Percentiles rank a stretch among this genome's conserved stretches.
Conservation (phyloP, 2,888 invertebrate genomes). For the Lycophotia porphyrea region DNA sequence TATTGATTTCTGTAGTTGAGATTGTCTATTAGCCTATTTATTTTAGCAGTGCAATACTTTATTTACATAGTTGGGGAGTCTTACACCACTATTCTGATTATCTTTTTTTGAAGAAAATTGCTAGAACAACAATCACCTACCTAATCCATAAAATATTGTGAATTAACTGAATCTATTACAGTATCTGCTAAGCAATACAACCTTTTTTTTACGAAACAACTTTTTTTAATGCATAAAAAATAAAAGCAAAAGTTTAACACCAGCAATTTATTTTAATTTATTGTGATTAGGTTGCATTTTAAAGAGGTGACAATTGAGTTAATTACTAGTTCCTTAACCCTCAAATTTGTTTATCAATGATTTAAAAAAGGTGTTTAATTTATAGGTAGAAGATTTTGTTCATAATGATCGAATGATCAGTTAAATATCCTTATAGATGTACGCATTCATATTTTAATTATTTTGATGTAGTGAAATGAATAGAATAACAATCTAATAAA, state of each 20-base stretch:
- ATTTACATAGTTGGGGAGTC: background rate
- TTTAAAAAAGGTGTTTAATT: background rate
- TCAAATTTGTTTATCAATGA: background rate
- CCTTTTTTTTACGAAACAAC: background rate
- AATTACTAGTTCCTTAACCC: slow-evolving; percentile 23
- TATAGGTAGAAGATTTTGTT: background rate
- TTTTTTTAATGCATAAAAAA: background rate
- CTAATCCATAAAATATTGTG: background rate
- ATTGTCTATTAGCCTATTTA: background rate
- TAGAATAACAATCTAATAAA: background rate
- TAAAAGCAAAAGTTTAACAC: background rate
- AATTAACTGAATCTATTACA: background rate
- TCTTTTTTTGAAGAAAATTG: background rate
- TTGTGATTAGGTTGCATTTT: slow-evolving; percentile 23
- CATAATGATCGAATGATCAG: background rate
- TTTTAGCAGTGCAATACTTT: background rate
- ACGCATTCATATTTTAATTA: background rate
- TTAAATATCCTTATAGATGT: background rate
- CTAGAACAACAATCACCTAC: background rate
- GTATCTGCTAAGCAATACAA: too few species aligned
- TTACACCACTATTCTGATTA: slow-evolving; percentile 4
- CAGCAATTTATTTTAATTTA: slow-evolving; percentile 26
- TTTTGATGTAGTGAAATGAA: background rate
- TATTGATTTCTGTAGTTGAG: slow-evolving; percentile 37
- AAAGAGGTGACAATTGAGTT: slow-evolving; percentile 15